These are phyloP conservation scores for Enteromius treurensis DNA, from an alignment of 2,797 vertebrate genomes.

Conservation along the genomic window DNA sequence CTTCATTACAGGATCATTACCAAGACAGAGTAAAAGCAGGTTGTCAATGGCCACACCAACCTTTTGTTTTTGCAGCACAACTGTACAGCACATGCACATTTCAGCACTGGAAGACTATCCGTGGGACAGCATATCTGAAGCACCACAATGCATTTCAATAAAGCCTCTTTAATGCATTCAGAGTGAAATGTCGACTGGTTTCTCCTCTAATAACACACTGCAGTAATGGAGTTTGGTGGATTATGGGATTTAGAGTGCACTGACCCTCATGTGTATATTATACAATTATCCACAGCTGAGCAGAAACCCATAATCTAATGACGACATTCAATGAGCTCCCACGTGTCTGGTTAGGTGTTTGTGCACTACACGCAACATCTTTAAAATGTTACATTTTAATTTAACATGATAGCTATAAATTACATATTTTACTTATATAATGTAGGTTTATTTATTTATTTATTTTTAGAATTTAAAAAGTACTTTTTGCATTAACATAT, in stretches of 20 bases:
- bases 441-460: too few relatives aligned
- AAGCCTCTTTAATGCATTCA: constrained; percentile 14
- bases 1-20: constrained; percentile 59
- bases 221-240: constrained; percentile 36
- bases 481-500: neutral
- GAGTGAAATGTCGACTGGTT: neutral
- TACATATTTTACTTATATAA: neutral
- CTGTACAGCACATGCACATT: neutral
- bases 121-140: neutral
- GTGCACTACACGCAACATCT: neutral
- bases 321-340: neutral
- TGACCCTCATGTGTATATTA: constrained; percentile 47
- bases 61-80: neutral
- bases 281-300: constrained; percentile 36
- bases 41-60: neutral
- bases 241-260: constrained; percentile 47
- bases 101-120: neutral
- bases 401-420: neutral
- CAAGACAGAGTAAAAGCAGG: constrained; percentile 14
- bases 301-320: constrained; percentile 6
- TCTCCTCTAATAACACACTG: constrained; percentile 24
- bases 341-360: neutral
- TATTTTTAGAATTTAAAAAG: too few relatives aligned
- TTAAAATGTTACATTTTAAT: neutral
- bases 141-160: constrained; percentile 25